These are phyloP conservation scores for Platygyra sinensis DNA, from an alignment of 64 coral and sea anemone species.

Conservation along the genomic window DNA sequence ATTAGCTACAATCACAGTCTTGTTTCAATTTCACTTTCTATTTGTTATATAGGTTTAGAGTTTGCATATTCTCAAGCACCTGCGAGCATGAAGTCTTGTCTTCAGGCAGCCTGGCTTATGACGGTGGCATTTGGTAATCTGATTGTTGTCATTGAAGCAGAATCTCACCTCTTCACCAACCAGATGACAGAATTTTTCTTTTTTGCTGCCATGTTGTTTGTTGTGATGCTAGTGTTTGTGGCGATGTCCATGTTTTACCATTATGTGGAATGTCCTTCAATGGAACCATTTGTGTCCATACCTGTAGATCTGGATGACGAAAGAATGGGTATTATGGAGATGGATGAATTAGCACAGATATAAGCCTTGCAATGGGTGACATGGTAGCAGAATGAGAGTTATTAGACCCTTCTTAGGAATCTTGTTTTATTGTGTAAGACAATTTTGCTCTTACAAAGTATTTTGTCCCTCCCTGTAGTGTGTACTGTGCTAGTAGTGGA, in stretches of 20 bases:
- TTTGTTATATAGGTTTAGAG: conserved; percentile 55
- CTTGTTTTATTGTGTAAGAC: too few species aligned
- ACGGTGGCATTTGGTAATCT: conserved; percentile 86
- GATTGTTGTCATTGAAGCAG: conserved; percentile 88
- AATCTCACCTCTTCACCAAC: conserved; percentile 58
- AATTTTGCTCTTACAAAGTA: too few species aligned
- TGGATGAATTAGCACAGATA: conserved; percentile 68
- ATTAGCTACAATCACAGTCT: too few species aligned
- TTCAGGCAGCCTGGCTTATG: conserved; percentile 81
- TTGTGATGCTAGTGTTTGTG: conserved; percentile 60
- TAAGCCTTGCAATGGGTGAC: neutral
- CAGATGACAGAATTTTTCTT: conserved; percentile 85
- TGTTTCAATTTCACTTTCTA: neutral
- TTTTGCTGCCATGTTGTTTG: conserved; percentile 77
- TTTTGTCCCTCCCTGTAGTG: too few species aligned
- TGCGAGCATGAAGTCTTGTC: conserved; percentile 82
- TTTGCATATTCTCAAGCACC: conserved; percentile 89
- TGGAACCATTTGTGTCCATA: neutral
- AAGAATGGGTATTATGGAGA: conserved; percentile 57
- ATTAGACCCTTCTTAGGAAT: too few species aligned
- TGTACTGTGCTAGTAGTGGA: too few species aligned
- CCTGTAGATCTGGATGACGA: conserved; percentile 23
- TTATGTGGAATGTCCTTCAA: conserved; percentile 37
- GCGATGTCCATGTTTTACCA: conserved; percentile 72
- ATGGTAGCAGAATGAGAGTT: too few species aligned